These are phyloP conservation scores for Tragelaphus buxtoni DNA, from an alignment of 2,113 vertebrate species.

Conservation along the genomic window DNA sequence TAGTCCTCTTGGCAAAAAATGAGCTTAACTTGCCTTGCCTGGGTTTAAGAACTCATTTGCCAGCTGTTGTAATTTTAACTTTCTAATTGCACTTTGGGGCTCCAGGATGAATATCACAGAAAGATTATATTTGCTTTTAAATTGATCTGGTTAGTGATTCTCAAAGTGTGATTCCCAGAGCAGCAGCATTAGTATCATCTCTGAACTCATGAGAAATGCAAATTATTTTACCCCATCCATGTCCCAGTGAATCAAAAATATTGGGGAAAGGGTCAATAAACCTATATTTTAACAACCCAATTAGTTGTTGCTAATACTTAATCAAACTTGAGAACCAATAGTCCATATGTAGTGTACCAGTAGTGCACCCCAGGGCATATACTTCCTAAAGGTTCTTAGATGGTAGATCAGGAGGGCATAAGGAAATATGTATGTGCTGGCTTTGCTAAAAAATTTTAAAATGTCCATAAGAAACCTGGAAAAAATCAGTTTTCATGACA, in stretches of 20 bases:
- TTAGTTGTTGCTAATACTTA: background rate
- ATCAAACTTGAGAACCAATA: background rate
- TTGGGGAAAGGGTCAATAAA: background rate
- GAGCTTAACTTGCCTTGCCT: background rate
- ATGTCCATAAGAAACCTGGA: background rate
- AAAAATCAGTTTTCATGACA: background rate
- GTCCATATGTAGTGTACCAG: background rate
- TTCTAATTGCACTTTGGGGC: background rate
- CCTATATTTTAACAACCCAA: background rate
- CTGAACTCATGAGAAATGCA: background rate
- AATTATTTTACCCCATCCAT: background rate
- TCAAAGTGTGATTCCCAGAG: background rate
- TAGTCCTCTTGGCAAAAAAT: background rate
- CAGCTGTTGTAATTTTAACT: background rate
- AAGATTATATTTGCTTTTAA: background rate
- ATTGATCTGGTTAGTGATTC: background rate
- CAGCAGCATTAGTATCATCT: background rate
- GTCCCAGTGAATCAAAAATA: background rate
- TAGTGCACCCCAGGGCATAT: fast-evolving
- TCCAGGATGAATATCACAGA: background rate
- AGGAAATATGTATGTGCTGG: background rate
- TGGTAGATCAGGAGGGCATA: background rate
- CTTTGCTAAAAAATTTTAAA: background rate
- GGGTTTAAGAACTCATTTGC: background rate
- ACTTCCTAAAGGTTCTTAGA: background rate